Base-by-base conservation (phyloP, 2,888 invertebrate genomes). In the Heliconius erato region DNA sequence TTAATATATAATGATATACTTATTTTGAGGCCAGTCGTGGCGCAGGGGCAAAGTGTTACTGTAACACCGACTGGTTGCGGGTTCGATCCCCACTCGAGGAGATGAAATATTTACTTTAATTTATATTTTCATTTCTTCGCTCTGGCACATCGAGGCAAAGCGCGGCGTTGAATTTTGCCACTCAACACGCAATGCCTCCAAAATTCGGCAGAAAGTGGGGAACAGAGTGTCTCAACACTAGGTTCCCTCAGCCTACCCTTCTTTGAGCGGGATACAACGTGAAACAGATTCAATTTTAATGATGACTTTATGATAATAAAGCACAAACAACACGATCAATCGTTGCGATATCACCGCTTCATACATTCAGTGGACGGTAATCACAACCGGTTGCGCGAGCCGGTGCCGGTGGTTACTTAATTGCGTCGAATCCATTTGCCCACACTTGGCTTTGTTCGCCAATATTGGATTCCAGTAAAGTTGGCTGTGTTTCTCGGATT, bases 381-480 rank as follows among this genome's bases (percentile, higher is more conserved):
- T 71, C 81, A 80, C 84, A 80, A 82, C 85, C 81, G 84, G 83
- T 82, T 82, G 84, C 79, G 82, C 79, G 83, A 84, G 82, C 79
- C 83, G 82, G 83, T 74, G 83, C 79, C 83, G 82, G 83, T 65
- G 83, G 84, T 84, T 82, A 83, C 84, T 84, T 85, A 85, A 86
- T 86, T 85, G 85, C 83, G 82, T 81, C 83, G 84, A 85, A 86
- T 84, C 84, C 84, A 84, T 84, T 86, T 85, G 82, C 85, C 84
- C 79, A 79, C 83, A 84, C 82, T 85, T 54, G 79, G 79, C 81
- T 85, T 85, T 86, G 85, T 86, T 84, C 84, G 81, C 85, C 83
- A 83, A 83, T 84, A 84, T 84, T 82, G 83, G 84, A 81, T 84
- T 84, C 80, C 84, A 81, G 85, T 87, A 87, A 87, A 84, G 84